Evolutionary conservation across 2,797 vertebrate species (phyloP).

Genomic region (Pantherophis vulpinus): DNA sequence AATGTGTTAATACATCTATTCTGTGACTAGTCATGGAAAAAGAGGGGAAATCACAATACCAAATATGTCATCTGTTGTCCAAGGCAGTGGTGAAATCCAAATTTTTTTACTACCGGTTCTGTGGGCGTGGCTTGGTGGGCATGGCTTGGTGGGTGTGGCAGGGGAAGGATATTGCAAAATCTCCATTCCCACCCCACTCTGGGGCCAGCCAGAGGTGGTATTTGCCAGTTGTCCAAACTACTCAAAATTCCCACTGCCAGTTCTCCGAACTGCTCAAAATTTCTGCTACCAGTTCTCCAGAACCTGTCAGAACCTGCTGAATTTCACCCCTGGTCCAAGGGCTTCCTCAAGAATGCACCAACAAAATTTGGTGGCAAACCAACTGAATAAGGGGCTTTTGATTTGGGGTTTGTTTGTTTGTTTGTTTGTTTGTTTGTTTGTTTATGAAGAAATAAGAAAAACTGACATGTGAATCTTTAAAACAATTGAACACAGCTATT

Average conservation of each 20-base stretch:
- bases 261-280: too few relatives aligned
- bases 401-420: not conserved
- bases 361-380: not conserved
- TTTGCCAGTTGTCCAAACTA: too few relatives aligned
- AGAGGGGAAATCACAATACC: not conserved
- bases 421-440: not conserved
- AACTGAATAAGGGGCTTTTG: not conserved
- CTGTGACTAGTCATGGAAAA: not conserved
- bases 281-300: too few relatives aligned
- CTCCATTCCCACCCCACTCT: too few relatives aligned
- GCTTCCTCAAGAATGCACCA: not conserved
- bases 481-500: not conserved
- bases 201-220: too few relatives aligned
- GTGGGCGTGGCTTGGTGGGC: too few relatives aligned
- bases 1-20: not conserved
- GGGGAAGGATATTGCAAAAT: too few relatives aligned
- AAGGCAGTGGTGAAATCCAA: not conserved
- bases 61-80: not conserved
- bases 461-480: not conserved
- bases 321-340: not conserved
- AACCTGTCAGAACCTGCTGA: too few relatives aligned
- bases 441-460: not conserved
- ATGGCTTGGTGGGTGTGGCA: too few relatives aligned
- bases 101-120: too few relatives aligned
- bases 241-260: too few relatives aligned